Conservation (phyloP, 1,140 invertebrate genomes). For the Trichomalopsis sarcophagae region DNA sequence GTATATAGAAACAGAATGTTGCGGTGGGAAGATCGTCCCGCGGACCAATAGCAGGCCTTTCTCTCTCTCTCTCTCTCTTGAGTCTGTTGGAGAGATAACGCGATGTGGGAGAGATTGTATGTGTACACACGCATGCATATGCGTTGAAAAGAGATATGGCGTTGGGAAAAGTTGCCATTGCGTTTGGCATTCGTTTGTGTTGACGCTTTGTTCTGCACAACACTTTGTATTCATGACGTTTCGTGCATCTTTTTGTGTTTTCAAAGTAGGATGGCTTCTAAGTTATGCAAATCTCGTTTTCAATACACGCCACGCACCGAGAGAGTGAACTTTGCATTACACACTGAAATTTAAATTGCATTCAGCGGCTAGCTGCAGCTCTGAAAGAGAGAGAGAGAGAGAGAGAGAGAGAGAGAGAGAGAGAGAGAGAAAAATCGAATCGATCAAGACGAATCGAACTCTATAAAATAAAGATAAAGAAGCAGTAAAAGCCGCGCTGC, state of each 20-base stretch:
- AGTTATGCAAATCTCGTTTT: background rate
- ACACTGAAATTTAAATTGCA: background rate
- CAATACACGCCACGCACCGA: background rate
- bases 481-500: conserved; percentile 57
- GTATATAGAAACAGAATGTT: background rate
- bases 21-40: conserved; percentile 44
- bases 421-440: conserved; percentile 36
- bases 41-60: background rate
- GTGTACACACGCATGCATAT: background rate
- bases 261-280: background rate
- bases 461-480: conserved; percentile 60
- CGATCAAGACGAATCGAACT: conserved; percentile 48
- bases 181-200: too few species aligned
- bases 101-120: background rate
- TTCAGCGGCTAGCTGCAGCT: background rate
- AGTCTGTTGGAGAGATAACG: conserved; percentile 12
- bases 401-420: conserved; percentile 6
- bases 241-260: too few species aligned
- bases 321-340: background rate
- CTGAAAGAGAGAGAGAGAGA: conserved; percentile 20
- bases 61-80: background rate
- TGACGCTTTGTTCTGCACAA: background rate
- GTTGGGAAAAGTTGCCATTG: background rate
- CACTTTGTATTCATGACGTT: background rate
- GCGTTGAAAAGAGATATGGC: background rate